phyloP scores from a whole-genome alignment of 2,113 vertebrate genomes.

The Eulacestoma nigropectus region DNA sequence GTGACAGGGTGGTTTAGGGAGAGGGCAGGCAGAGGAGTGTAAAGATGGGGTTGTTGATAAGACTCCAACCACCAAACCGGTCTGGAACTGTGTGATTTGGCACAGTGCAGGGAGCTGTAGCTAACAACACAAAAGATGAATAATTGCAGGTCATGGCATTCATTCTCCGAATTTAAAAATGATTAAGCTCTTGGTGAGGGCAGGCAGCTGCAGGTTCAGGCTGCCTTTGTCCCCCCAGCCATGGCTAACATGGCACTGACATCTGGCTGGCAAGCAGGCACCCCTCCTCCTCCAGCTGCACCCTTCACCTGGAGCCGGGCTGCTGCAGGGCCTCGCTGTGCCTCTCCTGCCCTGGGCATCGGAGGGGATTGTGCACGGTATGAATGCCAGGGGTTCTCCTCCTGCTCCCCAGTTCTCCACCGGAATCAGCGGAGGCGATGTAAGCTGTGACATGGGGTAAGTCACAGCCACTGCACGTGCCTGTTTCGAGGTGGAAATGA shows the following conservation, averaged over 20 bases:
- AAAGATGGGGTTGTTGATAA: conserved; percentile 11
- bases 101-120: neutral
- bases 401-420: neutral
- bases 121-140: conserved; percentile 51
- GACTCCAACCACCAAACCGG: neutral
- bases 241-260: neutral
- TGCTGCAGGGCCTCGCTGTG: rapidly evolving
- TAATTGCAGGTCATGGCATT: conserved; percentile 4
- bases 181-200: neutral
- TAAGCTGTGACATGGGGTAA: neutral
- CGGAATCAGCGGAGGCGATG: rapidly evolving
- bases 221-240: neutral
- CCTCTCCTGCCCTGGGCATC: rapidly evolving
- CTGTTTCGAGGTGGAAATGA: neutral
- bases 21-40: neutral
- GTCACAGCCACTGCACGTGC: rapidly evolving
- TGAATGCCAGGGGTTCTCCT: rapidly evolving
- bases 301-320: neutral
- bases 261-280: rapidly evolving
- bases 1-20: rapidly evolving
- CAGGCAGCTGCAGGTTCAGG: conserved; percentile 31
- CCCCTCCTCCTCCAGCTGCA: neutral
- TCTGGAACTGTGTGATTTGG: conserved; percentile 36
- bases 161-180: neutral
- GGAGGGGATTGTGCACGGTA: rapidly evolving